Base-by-base conservation (phyloP, 2,888 invertebrate species). In the Acronicta alni region DNA sequence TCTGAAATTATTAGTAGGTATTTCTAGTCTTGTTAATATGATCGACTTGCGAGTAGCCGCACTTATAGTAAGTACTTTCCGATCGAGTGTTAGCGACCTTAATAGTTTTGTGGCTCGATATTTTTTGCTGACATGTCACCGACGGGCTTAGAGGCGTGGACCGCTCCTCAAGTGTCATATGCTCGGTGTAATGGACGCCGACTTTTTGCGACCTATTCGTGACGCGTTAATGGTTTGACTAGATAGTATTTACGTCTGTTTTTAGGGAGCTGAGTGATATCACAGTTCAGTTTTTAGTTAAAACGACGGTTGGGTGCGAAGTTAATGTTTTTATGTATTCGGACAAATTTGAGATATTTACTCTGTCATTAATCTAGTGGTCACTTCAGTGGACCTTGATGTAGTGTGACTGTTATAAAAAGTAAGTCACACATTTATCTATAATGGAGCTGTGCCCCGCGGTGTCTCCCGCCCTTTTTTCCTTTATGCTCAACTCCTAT, bases 101-200 rank as follows among this genome's bases (percentile, higher is more conserved):
- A 79, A 79, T 77, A 79, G 77, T 73, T 73, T 47, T 32, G 57
- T 39, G 63, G 68, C 46, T 57, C 54, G 66, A 67, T 70, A 71
- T 61, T 79, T 82, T 82, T 82, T 81, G 75, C 67, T 30, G 46
- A 72, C 65, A 69, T 74, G 77, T 73, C 76, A 72, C 48, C 16
- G 67, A 60, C 79, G 77, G 75, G 75, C 67, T 73, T 69, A 68
- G 57, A 75, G 75, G 71, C 69, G 71, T 73, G 45, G 66, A 46
- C 43, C n/a, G 37, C 37, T 46, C 55, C 37, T 47, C 59, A 62
- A 60, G 60, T 64, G 57, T 61, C 69, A 64, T 52, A 52, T 46
- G 35, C 43, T 38, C 37, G 17, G 18, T 44, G 57, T 61, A 43
- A 52, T 37, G 44, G 53, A 48, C 52, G 47, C 30, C 32, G 43